phyloP scores from a whole-genome alignment of 1,140 invertebrate species.

The Uloborus diversus region DNA sequence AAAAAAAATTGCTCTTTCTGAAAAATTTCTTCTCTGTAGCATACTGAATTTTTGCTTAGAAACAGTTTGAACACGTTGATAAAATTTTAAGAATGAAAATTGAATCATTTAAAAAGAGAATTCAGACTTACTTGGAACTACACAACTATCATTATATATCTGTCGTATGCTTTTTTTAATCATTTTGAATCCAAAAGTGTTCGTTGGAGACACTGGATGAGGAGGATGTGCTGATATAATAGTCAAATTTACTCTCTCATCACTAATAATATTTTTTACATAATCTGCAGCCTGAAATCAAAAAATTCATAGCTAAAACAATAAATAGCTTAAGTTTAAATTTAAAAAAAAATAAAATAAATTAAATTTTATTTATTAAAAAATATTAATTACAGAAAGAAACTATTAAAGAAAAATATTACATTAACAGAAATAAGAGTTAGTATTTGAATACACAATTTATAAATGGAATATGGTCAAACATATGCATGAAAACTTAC shows the following conservation, averaged over 20 bases:
- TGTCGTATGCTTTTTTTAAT: slow-evolving; percentile 68
- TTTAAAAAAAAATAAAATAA: neutral
- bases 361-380: neutral
- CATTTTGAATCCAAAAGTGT: slow-evolving; percentile 67
- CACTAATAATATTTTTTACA: slow-evolving; percentile 68
- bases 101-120: too few relatives aligned
- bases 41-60: too few relatives aligned
- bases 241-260: slow-evolving; percentile 66
- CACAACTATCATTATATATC: slow-evolving; percentile 66
- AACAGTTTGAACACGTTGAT: too few relatives aligned
- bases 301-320: neutral
- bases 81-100: too few relatives aligned
- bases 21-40: too few relatives aligned
- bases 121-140: slow-evolving; percentile 68
- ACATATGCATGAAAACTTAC: too few relatives aligned
- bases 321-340: neutral
- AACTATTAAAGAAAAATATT: neutral
- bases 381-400: neutral
- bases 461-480: too few relatives aligned
- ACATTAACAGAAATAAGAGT: neutral
- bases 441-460: too few relatives aligned
- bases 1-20: too few relatives aligned
- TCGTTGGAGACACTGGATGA: slow-evolving; percentile 67
- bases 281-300: slow-evolving; percentile 66
- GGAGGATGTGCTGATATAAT: slow-evolving; percentile 64